Conservation (phyloP, 2,113 vertebrate genomes). For the Stomatorhinus ivindoensis region DNA sequence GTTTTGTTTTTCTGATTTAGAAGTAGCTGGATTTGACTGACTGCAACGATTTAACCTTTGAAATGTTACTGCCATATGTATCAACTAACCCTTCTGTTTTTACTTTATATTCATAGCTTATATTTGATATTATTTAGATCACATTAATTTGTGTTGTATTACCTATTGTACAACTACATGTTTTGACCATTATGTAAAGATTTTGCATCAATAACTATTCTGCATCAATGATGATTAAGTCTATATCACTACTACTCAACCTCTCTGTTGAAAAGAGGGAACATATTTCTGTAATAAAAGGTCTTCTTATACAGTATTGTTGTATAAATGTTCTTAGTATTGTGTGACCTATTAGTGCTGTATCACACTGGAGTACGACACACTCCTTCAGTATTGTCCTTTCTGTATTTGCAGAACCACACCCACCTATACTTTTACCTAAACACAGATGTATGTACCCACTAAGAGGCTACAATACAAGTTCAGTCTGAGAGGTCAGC, state of each 20-base stretch:
- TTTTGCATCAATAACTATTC: background rate
- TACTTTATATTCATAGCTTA: background rate
- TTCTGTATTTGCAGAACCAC: background rate
- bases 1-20: background rate
- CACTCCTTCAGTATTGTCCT: background rate
- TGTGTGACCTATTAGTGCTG: background rate
- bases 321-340: background rate
- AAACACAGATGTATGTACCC: background rate
- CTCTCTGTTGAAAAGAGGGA: background rate
- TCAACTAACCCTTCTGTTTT: background rate
- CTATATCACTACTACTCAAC: background rate
- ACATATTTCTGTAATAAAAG: background rate
- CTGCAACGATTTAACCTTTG: background rate
- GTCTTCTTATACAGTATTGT: background rate
- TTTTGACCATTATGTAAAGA: background rate
- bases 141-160: background rate
- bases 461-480: background rate
- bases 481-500: background rate
- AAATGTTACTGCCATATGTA: background rate
- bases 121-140: background rate
- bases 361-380: background rate
- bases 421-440: background rate
- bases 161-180: background rate
- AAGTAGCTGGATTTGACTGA: background rate
- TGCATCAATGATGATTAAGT: background rate